Evolutionary conservation across 1,140 invertebrate genomes (phyloP), one percentile per base, ranked within the genome.

Genomic region (Nasonia giraulti): DNA sequence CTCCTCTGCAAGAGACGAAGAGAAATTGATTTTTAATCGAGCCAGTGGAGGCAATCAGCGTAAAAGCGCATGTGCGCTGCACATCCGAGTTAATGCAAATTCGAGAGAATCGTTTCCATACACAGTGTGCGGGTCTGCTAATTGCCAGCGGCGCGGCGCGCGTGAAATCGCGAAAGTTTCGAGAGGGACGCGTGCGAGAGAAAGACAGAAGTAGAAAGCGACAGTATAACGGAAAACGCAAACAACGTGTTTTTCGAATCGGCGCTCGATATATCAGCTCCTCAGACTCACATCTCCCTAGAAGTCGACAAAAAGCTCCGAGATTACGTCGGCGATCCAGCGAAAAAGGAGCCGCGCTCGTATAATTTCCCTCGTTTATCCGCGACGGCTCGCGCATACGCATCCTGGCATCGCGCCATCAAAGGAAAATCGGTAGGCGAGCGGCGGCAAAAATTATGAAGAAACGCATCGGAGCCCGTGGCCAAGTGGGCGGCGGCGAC

Each of bases 1-100:
- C 89, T 97, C 96, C 87, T 98, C 97, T 98, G 94, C 27, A 84
- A 84, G 69, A 66, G 1, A 47, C 23, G 6, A 80, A 62, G 37
- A 62, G 2, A 47, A 47, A 12, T 55, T 50, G 0, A 1, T 31
- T 44, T 31, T 55, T 55, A 69, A 66, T 66, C 20, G 62, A 6
- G 2, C 14, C n/a, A 66, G 62, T 5, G 6, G 11, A 66, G 62
- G 14, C 4, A 66, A n/a, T 17, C 62, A 10, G 62, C 20, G 11
- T 37, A 17, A 66, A 66, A n/a, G n/a, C 62, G 62, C 66, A 11
- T 27, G 27, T 5, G 27, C 27, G 27, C 27, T 66, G n/a, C 8
- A 11, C 8, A 69, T 37, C 2, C 33, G 33, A 37, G 33, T 37
- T 37, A 37, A 37, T 37, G 33, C 11, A 69, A 69, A 69, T n/a